These are phyloP conservation scores for Mythimna albipuncta DNA, from an alignment of 2,888 invertebrate species.

Conservation along the genomic window DNA sequence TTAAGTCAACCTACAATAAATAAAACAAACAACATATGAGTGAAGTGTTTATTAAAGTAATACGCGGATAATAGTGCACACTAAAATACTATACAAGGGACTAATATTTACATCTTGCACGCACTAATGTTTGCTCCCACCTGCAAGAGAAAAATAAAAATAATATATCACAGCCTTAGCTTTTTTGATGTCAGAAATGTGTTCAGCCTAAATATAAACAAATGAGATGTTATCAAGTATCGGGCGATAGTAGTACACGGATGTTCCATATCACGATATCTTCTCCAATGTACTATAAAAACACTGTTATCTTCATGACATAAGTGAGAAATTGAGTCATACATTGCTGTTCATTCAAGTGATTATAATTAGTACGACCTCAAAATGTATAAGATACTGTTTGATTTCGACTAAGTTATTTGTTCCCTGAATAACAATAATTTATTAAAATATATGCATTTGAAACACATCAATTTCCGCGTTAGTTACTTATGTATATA, in stretches of 20 bases:
- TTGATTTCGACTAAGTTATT: not conserved
- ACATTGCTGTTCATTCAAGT: not conserved
- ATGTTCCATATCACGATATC: conserved; percentile 20
- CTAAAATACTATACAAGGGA: conserved; percentile 81
- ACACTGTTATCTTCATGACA: conserved; percentile 32
- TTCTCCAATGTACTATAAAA: conserved; percentile 17
- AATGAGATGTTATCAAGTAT: conserved; percentile 33
- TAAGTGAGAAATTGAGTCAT: conserved; percentile 22
- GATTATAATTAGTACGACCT: not conserved
- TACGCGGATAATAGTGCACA: conserved; percentile 78
- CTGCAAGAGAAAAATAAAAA: conserved; percentile 86
- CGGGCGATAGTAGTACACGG: conserved; percentile 41
- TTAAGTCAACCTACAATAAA: conserved; percentile 5
- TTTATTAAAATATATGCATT: conserved; percentile 16
- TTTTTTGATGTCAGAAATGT: conserved; percentile 75
- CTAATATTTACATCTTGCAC: conserved; percentile 85
- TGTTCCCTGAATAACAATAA: conserved; percentile 8
- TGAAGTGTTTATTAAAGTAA: conserved; percentile 82
- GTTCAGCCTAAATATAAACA: conserved; percentile 39
- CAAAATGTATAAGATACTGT: not conserved
- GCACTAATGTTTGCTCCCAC: conserved; percentile 72
- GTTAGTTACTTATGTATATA: not conserved
- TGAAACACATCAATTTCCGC: not conserved
- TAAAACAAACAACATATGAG: conserved; percentile 30
- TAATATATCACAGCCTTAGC: conserved; percentile 82